These are phyloP conservation scores for Scomberomorus guttatus DNA, from an alignment of 2,797 vertebrate species.

Conservation along the genomic window DNA sequence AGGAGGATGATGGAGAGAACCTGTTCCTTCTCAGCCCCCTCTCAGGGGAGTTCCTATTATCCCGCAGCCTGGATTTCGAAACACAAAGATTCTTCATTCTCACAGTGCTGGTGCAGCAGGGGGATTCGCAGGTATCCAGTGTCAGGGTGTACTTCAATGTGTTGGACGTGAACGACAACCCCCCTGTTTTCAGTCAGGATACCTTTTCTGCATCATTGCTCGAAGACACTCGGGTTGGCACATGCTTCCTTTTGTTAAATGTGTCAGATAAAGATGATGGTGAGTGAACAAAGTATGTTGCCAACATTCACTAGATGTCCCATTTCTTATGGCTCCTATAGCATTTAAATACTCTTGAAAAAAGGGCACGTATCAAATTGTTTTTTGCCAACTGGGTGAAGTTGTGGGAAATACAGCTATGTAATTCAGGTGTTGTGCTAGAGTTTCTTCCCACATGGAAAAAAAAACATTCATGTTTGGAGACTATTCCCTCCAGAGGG, in stretches of 20 bases:
- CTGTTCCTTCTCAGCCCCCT: constrained; percentile 83
- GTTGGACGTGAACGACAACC: constrained; percentile 86
- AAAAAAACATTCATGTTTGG: not conserved
- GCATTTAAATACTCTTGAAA: not conserved
- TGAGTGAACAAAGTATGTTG: constrained; percentile 53
- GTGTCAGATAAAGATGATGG: constrained; percentile 85
- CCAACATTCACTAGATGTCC: not conserved
- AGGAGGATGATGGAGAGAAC: constrained; percentile 85
- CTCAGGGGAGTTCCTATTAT: constrained; percentile 86
- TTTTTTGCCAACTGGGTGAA: too few species aligned
- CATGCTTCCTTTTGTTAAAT: constrained; percentile 81
- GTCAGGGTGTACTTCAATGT: constrained; percentile 87
- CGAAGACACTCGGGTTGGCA: constrained; percentile 74
- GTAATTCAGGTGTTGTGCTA: too few species aligned
- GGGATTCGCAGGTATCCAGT: constrained; percentile 69
- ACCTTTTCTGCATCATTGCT: constrained; percentile 68
- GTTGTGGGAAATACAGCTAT: not conserved
- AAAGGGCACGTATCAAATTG: too few species aligned
- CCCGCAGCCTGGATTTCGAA: constrained; percentile 86
- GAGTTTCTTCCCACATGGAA: not conserved
- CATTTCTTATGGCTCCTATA: not conserved
- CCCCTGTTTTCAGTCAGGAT: constrained; percentile 79
- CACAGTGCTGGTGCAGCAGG: constrained; percentile 72
- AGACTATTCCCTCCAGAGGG: not conserved
- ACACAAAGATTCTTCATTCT: constrained; percentile 82